These are phyloP conservation scores for Portunus trituberculatus DNA, from an alignment of 1,140 invertebrate genomes.

Conservation along the genomic window DNA sequence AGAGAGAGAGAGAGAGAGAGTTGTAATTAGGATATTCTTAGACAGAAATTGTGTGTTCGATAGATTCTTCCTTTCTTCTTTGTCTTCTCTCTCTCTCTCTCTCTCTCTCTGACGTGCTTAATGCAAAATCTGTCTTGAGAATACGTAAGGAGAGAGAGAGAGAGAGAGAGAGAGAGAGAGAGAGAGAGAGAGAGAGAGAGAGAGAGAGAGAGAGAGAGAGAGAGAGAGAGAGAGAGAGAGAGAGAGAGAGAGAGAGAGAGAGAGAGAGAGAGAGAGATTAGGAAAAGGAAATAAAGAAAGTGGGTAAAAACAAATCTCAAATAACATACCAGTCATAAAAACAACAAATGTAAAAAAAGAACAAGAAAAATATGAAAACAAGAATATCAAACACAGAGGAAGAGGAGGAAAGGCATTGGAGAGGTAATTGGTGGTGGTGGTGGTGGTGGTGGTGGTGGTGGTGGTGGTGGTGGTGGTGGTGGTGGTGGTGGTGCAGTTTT, in stretches of 20 bases:
- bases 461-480: no score
- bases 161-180: not conserved
- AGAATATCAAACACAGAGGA: no score
- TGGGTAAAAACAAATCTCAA: not conserved
- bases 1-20: no score
- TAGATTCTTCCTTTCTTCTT: not conserved
- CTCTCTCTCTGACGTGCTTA: not conserved
- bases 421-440: no score
- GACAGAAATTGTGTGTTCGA: no score
- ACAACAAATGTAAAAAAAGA: not conserved
- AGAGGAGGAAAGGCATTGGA: no score
- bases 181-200: slow-evolving; percentile 29
- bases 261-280: slow-evolving; percentile 40
- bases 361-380: no score
- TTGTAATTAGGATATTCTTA: no score
- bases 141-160: no score
- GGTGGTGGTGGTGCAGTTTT: no score
- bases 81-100: slow-evolving; percentile 9
- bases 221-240: slow-evolving; percentile 54
- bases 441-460: no score
- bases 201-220: slow-evolving; percentile 47
- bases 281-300: not conserved
- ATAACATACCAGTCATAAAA: not conserved
- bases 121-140: no score
- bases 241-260: slow-evolving; percentile 35